Evolutionary conservation across 2,888 invertebrate genomes (phyloP).

Genomic region (Drosophila melanosoma): DNA sequence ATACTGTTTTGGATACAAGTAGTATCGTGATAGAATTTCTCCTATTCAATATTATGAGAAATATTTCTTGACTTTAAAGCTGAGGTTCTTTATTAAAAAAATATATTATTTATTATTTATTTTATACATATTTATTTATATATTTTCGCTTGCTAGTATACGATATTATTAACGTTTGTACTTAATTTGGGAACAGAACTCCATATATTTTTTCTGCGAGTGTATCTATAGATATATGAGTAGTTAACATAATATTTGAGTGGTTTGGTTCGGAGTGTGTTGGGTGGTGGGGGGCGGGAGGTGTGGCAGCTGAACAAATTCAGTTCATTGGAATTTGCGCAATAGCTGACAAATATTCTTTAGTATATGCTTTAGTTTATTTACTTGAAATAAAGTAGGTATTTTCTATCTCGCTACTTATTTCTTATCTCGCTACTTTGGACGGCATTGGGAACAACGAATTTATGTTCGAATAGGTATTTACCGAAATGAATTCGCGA

Average conservation of each 20-base stretch:
- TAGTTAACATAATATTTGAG: slow-evolving; percentile 27
- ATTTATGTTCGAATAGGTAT: slow-evolving; percentile 27
- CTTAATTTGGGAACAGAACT: not conserved
- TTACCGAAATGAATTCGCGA: slow-evolving; percentile 64
- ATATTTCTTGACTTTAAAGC: not conserved
- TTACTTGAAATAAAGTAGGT: slow-evolving; percentile 21
- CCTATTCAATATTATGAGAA: not conserved
- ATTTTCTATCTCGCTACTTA: too few species aligned
- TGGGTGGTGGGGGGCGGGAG: not conserved
- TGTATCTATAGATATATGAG: not conserved
- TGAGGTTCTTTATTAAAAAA: not conserved
- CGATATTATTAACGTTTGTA: too few species aligned
- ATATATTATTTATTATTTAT: too few species aligned
- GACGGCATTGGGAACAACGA: slow-evolving; percentile 34
- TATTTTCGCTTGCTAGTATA: too few species aligned
- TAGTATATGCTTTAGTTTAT: slow-evolving; percentile 4
- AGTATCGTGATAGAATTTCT: not conserved
- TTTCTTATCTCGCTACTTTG: slow-evolving; percentile 27
- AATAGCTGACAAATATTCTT: slow-evolving; percentile 12
- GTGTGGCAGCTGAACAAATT: slow-evolving; percentile 1
- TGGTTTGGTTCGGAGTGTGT: slow-evolving; percentile 2
- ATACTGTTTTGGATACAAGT: not conserved
- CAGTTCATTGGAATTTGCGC: slow-evolving; percentile 12
- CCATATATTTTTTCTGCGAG: not conserved
- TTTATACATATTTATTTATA: too few species aligned